phyloP scores from a whole-genome alignment of 1,140 invertebrate species.

The Drosophila burlai region DNA sequence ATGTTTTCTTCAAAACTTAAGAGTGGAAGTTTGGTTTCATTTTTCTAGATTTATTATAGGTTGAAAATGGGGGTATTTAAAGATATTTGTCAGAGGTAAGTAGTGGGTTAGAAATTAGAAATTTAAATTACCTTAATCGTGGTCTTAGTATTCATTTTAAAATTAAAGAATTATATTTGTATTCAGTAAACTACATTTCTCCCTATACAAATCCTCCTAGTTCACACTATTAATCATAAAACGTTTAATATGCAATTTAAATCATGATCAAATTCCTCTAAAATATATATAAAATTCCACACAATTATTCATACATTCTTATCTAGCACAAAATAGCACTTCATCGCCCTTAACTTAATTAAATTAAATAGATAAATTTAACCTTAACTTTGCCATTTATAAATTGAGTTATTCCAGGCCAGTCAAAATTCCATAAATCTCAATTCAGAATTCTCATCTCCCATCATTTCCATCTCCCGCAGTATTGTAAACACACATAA shows the following conservation, averaged over 20 bases:
- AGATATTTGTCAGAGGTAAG: too few relatives aligned
- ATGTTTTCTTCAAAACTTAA: slow-evolving; percentile 18
- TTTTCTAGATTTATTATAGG: neutral
- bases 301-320: neutral
- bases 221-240: neutral
- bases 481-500: slow-evolving; percentile 22
- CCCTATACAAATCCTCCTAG: too few relatives aligned
- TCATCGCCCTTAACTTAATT: neutral
- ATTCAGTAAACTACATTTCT: too few relatives aligned
- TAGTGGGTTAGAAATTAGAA: too few relatives aligned
- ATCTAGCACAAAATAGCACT: neutral
- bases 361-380: neutral
- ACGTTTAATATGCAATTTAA: neutral
- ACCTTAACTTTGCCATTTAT: neutral
- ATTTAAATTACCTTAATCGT: neutral
- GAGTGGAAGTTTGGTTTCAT: neutral
- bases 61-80: too few relatives aligned
- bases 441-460: neutral
- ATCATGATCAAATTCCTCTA: neutral
- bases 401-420: neutral
- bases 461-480: slow-evolving; percentile 1
- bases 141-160: accelerated
- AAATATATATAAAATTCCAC: neutral
- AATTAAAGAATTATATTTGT: too few relatives aligned
- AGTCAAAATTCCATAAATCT: slow-evolving; percentile 10